Evolutionary conservation across 2,113 vertebrate genomes (phyloP), one percentile per base, ranked within the genome.

Genomic region (Chrysemys picta): DNA sequence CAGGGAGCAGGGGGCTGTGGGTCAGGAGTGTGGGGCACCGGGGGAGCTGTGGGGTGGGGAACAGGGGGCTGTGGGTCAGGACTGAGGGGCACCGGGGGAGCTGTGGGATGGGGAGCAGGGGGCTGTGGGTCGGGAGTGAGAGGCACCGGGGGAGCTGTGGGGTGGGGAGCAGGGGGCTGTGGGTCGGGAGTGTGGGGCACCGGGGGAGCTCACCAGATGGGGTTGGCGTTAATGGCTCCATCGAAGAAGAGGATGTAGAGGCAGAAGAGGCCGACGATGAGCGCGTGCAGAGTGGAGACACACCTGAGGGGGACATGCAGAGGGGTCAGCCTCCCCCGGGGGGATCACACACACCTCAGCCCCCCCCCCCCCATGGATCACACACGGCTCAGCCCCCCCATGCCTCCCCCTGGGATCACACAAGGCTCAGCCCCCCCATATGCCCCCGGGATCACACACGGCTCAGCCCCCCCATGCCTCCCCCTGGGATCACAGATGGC

Each of bases 161-260:
- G 62, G 25, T 3, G 1, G 57, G 27, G 25, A 27, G 5, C 10
- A 59, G 35, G 4, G 62, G 65, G 65, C 65, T 69, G 65, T 7
- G 13, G 31, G 62, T n/a, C 7, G 7, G 31, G 62, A 16, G 29
- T 35, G 29, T 6, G 57, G 54, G 54, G 27, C 10, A 8, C 52
- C 3, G 8, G 38, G 49, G 59, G 35, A 50, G 95, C 98, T 98
- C 98, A 99, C 98, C 98, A 99, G 95, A 98, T 98, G 1, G 98
- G 98, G 94, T 98, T 98, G 89, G 97, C 96, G 91, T 99, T 99
- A 92, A 98, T 97, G 1, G 82, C 98, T 5, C 98, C 98, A 35
- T 98, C 98, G 14, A 97, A 99, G 95, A 98, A 98, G 94, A 99
- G 97, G 97, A 98, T 98, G 96, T 98, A 99, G 72, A 98, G 97